Base-by-base conservation (phyloP, 2,113 vertebrate genomes). In the Microcebus tavaratra region DNA sequence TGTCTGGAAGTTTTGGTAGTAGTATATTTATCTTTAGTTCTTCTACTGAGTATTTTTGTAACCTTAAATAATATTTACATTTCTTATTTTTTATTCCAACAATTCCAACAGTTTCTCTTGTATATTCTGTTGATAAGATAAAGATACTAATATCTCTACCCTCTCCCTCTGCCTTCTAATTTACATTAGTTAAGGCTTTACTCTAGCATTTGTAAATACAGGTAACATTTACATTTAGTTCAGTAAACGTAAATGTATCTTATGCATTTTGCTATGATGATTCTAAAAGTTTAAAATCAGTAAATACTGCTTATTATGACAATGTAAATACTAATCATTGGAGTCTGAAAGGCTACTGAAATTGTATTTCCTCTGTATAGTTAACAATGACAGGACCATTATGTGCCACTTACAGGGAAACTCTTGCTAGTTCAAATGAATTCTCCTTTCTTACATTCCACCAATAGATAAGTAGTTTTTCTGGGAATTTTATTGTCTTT, bases 1-100 rank as follows among this genome's bases (percentile, higher is more conserved):
- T 50, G 34, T 86, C 31, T 72, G 39, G 34, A 94, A 67, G 79
- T 94, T 87, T 81, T 45, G 29, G n/a, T 36, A 86, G 31, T 53
- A 83, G 23, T 27, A 88, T 14, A 25, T 31, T 65, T 27, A 36
- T 65, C 15, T 91, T 86, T 27, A 94, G 48, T 79, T 87, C 6
- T 65, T 88, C 29, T 50, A 27, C 2, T 21, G 45, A 80, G 34
- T 53, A 63, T 55, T 79, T 95, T 31, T 80, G 31, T 73, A 88
- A 95, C 21, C 82, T 91, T 23, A 92, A 90, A 70, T 36, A 94
- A 81, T 45, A 81, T 48, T 94, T 39, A 91, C 67, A 95, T 61
- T 21, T 80, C 42, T 5, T 70, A 27, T 34, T 92, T 96, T 96
- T 83, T 93, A 96, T 68, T 73, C 31, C 9, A 95, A 86, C 20